Percentiles rank a stretch among this genome's conserved stretches.
These are phyloP conservation scores for Propithecus deckenii DNA, from an alignment of 2,797 vertebrate genomes.

Conservation along the genomic window DNA sequence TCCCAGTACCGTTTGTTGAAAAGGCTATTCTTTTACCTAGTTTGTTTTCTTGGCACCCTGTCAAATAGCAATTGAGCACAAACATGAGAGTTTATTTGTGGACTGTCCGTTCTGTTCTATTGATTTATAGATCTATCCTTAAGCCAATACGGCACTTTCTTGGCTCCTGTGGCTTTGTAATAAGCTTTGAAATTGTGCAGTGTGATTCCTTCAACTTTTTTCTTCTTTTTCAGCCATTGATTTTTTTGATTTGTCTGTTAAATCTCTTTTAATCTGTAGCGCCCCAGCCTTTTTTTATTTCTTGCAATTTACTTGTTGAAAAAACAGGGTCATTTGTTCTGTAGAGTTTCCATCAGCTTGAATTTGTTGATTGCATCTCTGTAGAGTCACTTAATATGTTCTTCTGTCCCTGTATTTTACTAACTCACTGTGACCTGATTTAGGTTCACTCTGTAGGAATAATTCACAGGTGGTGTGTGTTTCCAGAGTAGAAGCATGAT, in stretches of 20 bases:
- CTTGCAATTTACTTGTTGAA: background rate
- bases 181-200: background rate
- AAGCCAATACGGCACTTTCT: background rate
- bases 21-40: background rate
- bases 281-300: background rate
- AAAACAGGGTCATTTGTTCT: background rate
- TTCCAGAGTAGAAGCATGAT: background rate
- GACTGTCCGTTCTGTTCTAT: background rate
- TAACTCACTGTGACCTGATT: background rate
- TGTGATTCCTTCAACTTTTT: background rate
- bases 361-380: background rate
- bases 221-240: background rate
- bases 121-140: background rate
- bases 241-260: background rate
- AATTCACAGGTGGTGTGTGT: background rate
- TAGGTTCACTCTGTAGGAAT: background rate
- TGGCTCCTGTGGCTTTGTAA: background rate
- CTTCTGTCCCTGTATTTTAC: background rate
- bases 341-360: background rate
- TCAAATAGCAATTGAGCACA: background rate
- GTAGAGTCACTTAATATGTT: background rate
- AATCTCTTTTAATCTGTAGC: background rate
- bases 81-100: background rate
- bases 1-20: background rate
- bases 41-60: background rate